A percentile compares a stretch with the other conserved stretches of the same genome.
These are phyloP conservation scores for Bombus difficillimus DNA, from an alignment of 1,140 invertebrate species.

Conservation along the genomic window DNA sequence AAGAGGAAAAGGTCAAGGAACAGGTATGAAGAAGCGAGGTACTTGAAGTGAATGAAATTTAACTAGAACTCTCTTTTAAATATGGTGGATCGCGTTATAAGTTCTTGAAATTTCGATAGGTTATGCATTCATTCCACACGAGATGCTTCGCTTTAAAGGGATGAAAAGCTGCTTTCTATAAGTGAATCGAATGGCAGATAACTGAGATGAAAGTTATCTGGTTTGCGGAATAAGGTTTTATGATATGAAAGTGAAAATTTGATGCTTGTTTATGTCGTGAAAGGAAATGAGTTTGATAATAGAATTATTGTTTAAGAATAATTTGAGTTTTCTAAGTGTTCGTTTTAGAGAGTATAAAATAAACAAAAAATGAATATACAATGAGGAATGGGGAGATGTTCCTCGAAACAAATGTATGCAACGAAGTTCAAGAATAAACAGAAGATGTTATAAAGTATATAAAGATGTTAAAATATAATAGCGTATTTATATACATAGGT, in stretches of 20 bases:
- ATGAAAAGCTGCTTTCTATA: not conserved
- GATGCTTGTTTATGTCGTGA: not conserved
- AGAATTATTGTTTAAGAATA: not conserved
- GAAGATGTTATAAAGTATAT: not conserved
- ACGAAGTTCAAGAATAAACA: not conserved
- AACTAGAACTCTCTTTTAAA: not conserved
- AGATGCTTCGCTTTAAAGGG: not conserved
- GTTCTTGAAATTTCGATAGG: conserved; percentile 5
- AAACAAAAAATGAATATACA: too few species aligned
- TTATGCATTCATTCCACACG: not conserved
- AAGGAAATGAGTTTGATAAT: not conserved
- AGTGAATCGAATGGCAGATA: not conserved
- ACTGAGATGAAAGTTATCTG: not conserved
- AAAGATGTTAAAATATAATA: not conserved
- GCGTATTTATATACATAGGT: not conserved
- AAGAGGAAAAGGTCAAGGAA: not conserved
- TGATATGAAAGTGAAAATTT: not conserved
- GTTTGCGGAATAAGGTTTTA: not conserved
- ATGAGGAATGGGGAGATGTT: too few species aligned
- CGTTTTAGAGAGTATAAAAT: too few species aligned
- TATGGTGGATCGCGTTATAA: not conserved
- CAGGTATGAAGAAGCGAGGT: not conserved
- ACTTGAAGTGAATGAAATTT: not conserved
- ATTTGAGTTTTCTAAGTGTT: not conserved
- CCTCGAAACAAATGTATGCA: too few species aligned